Conservation (phyloP, 1,140 invertebrate genomes). For the Archegozetes longisetosus region DNA sequence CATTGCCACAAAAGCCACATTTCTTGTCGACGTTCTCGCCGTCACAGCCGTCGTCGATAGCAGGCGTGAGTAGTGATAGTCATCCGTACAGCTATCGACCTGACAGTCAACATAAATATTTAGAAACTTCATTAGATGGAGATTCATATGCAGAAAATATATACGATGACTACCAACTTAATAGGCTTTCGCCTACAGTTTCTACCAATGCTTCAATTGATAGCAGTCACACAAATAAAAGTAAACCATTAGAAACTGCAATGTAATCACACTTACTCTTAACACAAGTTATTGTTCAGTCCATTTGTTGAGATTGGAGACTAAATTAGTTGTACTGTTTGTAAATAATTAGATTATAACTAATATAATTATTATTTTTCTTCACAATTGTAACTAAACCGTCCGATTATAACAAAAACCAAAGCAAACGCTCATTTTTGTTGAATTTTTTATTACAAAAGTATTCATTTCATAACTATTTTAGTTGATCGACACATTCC, state of each 20-base stretch:
- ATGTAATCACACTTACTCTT: too few relatives aligned
- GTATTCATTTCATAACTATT: not conserved
- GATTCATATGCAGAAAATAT: slow-evolving; percentile 12
- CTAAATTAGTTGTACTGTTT: too few relatives aligned
- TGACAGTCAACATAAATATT: slow-evolving; percentile 2
- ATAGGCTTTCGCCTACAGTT: slow-evolving; percentile 6
- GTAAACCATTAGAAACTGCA: slow-evolving; percentile 16
- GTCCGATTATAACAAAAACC: not conserved
- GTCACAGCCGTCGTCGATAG: slow-evolving; percentile 4
- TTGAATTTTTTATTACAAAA: not conserved
- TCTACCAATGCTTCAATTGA: slow-evolving; percentile 1
- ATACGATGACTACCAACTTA: slow-evolving; percentile 7
- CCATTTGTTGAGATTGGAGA: too few relatives aligned
- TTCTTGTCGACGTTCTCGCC: not conserved
- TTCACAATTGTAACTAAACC: not conserved
- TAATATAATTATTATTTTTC: too few relatives aligned
- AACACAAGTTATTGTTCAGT: too few relatives aligned
- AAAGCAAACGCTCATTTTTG: not conserved
- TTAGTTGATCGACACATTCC: not conserved
- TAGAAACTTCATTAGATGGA: slow-evolving; percentile 17
- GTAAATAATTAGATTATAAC: too few relatives aligned
- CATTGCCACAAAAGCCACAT: not conserved
- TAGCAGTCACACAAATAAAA: not conserved
- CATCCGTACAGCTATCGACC: not conserved
- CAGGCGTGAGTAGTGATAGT: not conserved